Percentiles rank a stretch among this genome's conserved stretches.
Evolutionary conservation across 1,140 invertebrate genomes (phyloP).

Genomic region (Drosophila repleta): DNA sequence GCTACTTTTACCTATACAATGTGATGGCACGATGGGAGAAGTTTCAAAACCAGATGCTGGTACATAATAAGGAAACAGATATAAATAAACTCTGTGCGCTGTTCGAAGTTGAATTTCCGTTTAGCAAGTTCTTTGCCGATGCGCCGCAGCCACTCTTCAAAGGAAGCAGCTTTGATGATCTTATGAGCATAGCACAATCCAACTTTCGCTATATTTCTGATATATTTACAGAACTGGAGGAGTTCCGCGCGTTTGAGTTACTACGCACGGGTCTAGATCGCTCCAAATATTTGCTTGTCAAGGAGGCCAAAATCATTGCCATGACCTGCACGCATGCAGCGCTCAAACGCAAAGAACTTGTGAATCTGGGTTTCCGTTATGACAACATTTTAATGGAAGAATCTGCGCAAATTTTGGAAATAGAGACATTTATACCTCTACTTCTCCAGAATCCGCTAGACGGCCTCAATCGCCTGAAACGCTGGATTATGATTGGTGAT

Average conservation of each 20-base stretch:
- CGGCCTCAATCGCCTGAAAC: constrained; percentile 96
- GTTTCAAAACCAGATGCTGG: constrained; percentile 86
- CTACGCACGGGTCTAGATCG: constrained; percentile 97
- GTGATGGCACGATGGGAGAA: constrained; percentile 93
- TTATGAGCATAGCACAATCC: constrained; percentile 95
- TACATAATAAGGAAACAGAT: constrained; percentile 35
- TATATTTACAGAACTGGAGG: constrained; percentile 98
- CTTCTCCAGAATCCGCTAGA: constrained; percentile 98
- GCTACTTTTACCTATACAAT: constrained; percentile 94
- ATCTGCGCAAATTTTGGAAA: constrained; percentile 99
- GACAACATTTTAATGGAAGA: constrained; percentile 99
- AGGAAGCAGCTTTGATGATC: constrained; percentile 90
- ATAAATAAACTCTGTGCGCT: constrained; percentile 44
- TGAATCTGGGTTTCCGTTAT: constrained; percentile 98
- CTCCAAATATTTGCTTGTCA: constrained; percentile 98
- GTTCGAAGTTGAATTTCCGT: constrained; percentile 94
- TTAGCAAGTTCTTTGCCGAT: constrained; percentile 95
- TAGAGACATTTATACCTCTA: constrained; percentile 99
- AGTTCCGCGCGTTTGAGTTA: constrained; percentile 99
- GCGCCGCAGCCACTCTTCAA: constrained; percentile 97
- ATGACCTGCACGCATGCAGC: constrained; percentile 99
- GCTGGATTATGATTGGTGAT: constrained; percentile 99
- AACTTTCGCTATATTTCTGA: constrained; percentile 97
- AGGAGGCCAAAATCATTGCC: constrained; percentile 99
- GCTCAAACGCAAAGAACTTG: constrained; percentile 97